phyloP scores from a whole-genome alignment of 2,797 vertebrate species.

The Chrosomus eos region DNA sequence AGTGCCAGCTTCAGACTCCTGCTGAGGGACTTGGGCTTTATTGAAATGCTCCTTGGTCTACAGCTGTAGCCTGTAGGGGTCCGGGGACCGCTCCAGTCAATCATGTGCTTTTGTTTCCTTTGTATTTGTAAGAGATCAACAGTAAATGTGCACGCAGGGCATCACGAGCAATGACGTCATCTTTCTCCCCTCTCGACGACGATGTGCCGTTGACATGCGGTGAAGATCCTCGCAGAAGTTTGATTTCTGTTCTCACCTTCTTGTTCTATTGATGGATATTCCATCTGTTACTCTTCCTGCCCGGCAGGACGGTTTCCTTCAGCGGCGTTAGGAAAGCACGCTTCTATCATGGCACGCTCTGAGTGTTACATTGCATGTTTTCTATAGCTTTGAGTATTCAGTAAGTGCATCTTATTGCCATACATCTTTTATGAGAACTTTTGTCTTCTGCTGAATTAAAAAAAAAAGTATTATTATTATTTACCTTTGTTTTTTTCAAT shows the following conservation, averaged over 20 bases:
- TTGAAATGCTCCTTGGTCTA: slow-evolving; percentile 32
- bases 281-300: slow-evolving; percentile 33
- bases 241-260: neutral
- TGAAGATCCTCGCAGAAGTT: neutral
- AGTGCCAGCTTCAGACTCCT: slow-evolving; percentile 33
- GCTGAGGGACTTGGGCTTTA: slow-evolving; percentile 55
- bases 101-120: slow-evolving; percentile 44
- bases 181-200: neutral
- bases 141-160: slow-evolving; percentile 8
- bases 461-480: neutral
- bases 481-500: neutral
- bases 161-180: neutral
- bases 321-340: neutral
- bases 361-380: slow-evolving; percentile 10
- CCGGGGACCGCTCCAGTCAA: slow-evolving; percentile 5
- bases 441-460: neutral
- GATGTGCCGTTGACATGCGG: neutral
- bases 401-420: neutral
- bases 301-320: neutral
- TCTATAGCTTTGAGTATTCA: neutral
- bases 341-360: neutral
- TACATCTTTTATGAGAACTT: neutral
- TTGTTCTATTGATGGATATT: neutral
- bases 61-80: slow-evolving; percentile 43
- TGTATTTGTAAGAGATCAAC: slow-evolving; percentile 10